Evolutionary conservation across 2,888 invertebrate species (phyloP), one percentile per base, ranked within the genome.

Genomic region (Serrognathus titanus): DNA sequence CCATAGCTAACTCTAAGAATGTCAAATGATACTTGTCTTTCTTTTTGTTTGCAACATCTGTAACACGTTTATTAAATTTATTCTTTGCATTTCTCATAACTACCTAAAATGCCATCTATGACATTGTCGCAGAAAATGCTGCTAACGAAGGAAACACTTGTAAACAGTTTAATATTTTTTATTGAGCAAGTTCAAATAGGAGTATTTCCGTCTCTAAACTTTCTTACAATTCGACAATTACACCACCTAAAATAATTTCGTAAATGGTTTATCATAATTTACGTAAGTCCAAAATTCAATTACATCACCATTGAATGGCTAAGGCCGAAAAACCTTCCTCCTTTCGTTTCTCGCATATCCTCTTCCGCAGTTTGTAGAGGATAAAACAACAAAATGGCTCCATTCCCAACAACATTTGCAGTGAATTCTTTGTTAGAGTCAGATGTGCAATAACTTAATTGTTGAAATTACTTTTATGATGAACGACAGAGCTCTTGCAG

Each of bases 1-100:
- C 97, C 87, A 98, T 92, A 37, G 97, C 97, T 61, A 98, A 80
- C 74, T 97, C 97, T 1, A 93, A 91, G 1, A 98, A 79, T 0
- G 88, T 85, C 1, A 87, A 83, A 69, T 87, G 85, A 59, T 84
- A 82, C 45, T 89, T 88, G 1, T 86, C 83, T 0, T 83, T 84
- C 76, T 88, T 90, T 70, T 85, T 74, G 69, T 89, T 88, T 66
- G 84, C 81, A 61, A 88, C 81, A 63, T 84, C 84, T 83, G 11
- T 10, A 47, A 41, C 8, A 5, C 1, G 1, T 12, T 11, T 40
- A 12, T 11, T 6, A 12, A 12, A 40, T 40, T 12, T 40, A 1
- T 12, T 6, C 6, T 3, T 40, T 8, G 12, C 6, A 3, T 11
- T 40, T 40, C n/a, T 40, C 40, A 40, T 1, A 40, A 11, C 39